A percentile compares a stretch with the other conserved stretches of the same genome.
Conservation (phyloP, 2,113 vertebrate species). For the Lepisosteus oculatus region DNA sequence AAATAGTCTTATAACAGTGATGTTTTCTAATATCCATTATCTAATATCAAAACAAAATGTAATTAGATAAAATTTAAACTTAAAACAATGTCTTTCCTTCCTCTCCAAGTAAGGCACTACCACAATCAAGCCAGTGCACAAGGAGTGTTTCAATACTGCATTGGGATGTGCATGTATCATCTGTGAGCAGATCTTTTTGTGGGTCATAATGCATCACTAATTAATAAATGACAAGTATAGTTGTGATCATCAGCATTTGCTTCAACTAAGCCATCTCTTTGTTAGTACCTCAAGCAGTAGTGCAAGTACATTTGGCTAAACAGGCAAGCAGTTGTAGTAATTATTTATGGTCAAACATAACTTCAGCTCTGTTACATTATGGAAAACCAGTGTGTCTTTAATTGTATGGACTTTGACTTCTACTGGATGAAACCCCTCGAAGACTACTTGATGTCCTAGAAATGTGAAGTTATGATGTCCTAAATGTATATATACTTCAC, state of each 20-base stretch:
- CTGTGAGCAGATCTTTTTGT: background rate
- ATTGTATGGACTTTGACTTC: constrained; percentile 17
- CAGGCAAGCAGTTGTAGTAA: background rate
- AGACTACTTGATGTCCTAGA: constrained; percentile 13
- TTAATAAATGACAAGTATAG: background rate
- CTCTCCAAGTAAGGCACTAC: background rate
- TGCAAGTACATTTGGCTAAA: background rate
- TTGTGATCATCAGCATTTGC: background rate
- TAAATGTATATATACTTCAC: constrained; percentile 12
- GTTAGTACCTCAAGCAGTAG: background rate
- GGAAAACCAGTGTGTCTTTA: background rate
- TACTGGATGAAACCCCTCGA: constrained; percentile 3
- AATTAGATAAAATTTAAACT: background rate
- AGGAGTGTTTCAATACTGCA: background rate
- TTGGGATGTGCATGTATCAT: background rate
- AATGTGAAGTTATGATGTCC: constrained; percentile 6
- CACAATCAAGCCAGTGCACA: background rate
- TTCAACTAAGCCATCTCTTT: background rate
- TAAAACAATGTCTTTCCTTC: background rate
- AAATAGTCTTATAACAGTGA: background rate
- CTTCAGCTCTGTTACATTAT: background rate
- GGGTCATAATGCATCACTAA: background rate
- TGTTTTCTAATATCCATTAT: background rate
- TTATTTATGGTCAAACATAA: background rate
- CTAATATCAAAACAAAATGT: too few relatives aligned